Evolutionary conservation across 1,140 invertebrate genomes (phyloP).

Genomic region (Coelopa frigida): DNA sequence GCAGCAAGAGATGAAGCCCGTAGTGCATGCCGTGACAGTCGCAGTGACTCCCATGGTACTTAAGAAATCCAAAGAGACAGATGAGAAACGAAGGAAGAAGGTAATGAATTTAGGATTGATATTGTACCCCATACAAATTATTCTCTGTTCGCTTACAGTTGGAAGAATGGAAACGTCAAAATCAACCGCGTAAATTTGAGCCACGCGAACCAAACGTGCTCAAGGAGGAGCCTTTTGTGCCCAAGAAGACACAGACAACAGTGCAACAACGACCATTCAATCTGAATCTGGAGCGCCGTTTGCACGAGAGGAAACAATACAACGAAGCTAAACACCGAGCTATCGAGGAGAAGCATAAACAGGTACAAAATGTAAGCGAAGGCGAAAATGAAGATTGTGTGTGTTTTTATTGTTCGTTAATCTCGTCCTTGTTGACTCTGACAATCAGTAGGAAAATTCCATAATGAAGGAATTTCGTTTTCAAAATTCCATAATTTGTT

Average conservation of each 20-base stretch:
- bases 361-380: constrained; percentile 26
- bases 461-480: too few relatives aligned
- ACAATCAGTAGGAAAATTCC: too few relatives aligned
- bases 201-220: background rate
- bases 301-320: constrained; percentile 30
- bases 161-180: constrained; percentile 12
- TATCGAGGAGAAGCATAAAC: constrained; percentile 23
- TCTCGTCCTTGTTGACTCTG: too few relatives aligned
- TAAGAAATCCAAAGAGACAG: constrained; percentile 17
- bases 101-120: constrained; percentile 1
- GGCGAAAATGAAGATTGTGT: too few relatives aligned
- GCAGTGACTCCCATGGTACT: constrained; percentile 27
- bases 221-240: constrained; percentile 17
- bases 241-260: constrained; percentile 7
- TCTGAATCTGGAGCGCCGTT: constrained; percentile 25
- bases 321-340: constrained; percentile 21
- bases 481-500: too few relatives aligned
- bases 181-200: constrained; percentile 13
- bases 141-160: constrained; percentile 7
- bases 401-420: too few relatives aligned
- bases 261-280: constrained; percentile 22
- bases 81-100: constrained; percentile 10
- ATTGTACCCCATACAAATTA: background rate
- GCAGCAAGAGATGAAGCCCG: constrained; percentile 13
- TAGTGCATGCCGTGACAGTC: constrained; percentile 25